Evolutionary conservation across 1,140 invertebrate genomes (phyloP), one percentile per base, ranked within the genome.

Genomic region (Drosophila kepulauana): DNA sequence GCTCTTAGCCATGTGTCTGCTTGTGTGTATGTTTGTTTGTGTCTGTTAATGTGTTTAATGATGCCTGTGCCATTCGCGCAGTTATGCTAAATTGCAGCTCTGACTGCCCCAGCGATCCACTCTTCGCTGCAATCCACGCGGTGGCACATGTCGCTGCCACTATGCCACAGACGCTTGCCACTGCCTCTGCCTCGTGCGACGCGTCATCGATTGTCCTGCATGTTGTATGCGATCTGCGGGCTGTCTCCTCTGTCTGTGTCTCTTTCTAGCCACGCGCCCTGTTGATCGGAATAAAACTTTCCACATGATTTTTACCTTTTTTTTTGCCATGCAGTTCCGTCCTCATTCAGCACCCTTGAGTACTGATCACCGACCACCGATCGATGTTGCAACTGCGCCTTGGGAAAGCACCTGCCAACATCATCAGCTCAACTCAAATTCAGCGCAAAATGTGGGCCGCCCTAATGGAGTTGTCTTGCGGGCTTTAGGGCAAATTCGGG

Each of bases 41-140:
- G 73, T 75, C 75, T 88, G 80, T 88, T 89, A 88, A 88, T 88
- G 84, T 87, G 85, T 89, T 88, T 88, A 88, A 88, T 88, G 85
- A 88, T 88, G 74, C 85, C 84, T 75, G 75, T 65, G 80, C 82
- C 75, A 78, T 70, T 70, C 72, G 72, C 79, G 72, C 75, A 81
- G 78, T 86, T 87, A 86, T 88, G 85, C 85, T 84, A 89, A 84
- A 81, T 89, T 89, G 77, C 67, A 58, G 52, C 69, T 64, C 41
- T 28, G 45, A 16, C 64, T 56, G 28, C 35, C 6, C 45, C 63
- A 64, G 35, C 54, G 38, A 41, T 38, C 54, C 54, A 16, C 54
- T 57, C 35, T 57, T 41, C 54, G n/a, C 35, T 57, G 13, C 41
- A 35, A 69, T 25, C 30, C 48, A 59, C 51, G 16, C 20, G 56